Percentiles rank a stretch among this genome's conserved stretches.
These are phyloP conservation scores for Micromussa lordhowensis DNA, from an alignment of 92 coral and sea anemone genomes.

Conservation along the genomic window DNA sequence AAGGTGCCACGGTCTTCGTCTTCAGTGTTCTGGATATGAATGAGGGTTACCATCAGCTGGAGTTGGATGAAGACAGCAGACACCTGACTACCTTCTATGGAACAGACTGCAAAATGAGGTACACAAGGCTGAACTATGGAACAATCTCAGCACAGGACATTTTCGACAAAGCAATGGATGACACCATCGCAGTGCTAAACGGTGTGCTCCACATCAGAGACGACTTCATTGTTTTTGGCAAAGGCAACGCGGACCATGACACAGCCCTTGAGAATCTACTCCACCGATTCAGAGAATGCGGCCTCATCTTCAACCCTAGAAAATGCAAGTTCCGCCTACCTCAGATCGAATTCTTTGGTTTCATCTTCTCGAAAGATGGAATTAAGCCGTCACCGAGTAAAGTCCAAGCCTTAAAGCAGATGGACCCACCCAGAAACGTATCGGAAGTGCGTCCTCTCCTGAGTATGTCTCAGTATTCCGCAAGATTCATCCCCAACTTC, in stretches of 20 bases:
- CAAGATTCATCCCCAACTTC: constrained; percentile 38
- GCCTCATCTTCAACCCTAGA: constrained; percentile 37
- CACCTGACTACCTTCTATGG: constrained; percentile 56
- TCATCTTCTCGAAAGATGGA: constrained; percentile 34
- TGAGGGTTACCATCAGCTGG: constrained; percentile 42
- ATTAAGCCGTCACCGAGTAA: not conserved
- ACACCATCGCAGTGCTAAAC: constrained; percentile 38
- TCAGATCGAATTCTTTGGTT: constrained; percentile 41
- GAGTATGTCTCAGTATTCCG: constrained; percentile 48
- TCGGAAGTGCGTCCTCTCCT: constrained; percentile 33
- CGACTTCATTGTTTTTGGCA: constrained; percentile 48
- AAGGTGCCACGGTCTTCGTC: constrained; percentile 49
- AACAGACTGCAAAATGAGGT: constrained; percentile 38
- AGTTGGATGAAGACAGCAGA: constrained; percentile 26
- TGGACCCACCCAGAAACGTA: constrained; percentile 36
- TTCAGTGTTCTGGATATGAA: constrained; percentile 45
- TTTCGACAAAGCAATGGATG: constrained; percentile 58
- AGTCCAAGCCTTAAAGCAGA: constrained; percentile 2
- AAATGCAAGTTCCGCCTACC: constrained; percentile 47
- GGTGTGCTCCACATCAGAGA: constrained; percentile 59
- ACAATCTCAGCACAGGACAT: constrained; percentile 50
- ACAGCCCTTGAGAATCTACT: constrained; percentile 20
- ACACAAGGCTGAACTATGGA: constrained; percentile 61
- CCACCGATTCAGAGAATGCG: constrained; percentile 37
- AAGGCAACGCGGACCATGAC: constrained; percentile 16